Evolutionary conservation across 2,113 vertebrate genomes (phyloP).

Genomic region (Engystomops pustulosus): DNA sequence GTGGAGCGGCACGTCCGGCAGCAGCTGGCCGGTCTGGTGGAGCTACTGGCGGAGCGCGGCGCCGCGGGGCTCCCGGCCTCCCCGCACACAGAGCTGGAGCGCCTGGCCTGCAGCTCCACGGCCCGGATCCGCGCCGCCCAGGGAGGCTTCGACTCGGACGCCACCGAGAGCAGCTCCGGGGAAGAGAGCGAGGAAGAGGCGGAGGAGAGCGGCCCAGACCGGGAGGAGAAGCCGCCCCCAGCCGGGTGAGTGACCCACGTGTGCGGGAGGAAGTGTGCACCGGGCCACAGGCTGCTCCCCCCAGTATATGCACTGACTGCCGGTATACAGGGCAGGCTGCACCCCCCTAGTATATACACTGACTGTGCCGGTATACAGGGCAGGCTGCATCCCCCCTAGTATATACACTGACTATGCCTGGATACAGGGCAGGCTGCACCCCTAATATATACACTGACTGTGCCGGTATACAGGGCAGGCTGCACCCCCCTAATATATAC

Average conservation of each 20-base stretch:
- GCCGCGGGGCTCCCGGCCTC: not conserved
- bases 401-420: no score
- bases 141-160: conserved; percentile 71
- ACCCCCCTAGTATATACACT: no score
- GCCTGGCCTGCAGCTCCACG: conserved; percentile 64
- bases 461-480: no score
- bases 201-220: not conserved
- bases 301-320: not conserved
- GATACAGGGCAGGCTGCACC: no score
- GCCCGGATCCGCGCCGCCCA: conserved; percentile 66
- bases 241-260: conserved; percentile 46
- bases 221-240: not conserved
- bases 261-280: not conserved
- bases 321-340: no score
- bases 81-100: conserved; percentile 60
- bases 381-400: no score
- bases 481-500: no score
- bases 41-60: not conserved
- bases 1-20: conserved; percentile 69
- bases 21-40: conserved; percentile 64
- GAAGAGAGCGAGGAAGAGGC: conserved; percentile 60
- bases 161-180: conserved; percentile 68
- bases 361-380: no score
- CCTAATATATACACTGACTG: no score
- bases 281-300: not conserved